Evolutionary conservation across 2,888 invertebrate species (phyloP).

Genomic region (Tetragonisca angustula): DNA sequence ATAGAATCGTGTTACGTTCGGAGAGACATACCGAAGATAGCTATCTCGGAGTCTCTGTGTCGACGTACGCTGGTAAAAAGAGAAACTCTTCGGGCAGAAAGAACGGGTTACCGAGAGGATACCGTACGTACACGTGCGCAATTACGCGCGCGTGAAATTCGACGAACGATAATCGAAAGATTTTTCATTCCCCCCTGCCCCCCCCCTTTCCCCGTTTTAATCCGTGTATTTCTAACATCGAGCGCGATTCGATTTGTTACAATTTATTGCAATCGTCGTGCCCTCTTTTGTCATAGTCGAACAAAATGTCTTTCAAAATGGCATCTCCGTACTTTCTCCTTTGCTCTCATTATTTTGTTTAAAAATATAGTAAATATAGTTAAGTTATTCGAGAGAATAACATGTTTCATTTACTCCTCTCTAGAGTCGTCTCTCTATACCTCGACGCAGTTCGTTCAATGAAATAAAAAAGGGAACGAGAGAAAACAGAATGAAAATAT

Average conservation of each 20-base stretch:
- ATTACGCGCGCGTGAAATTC: slow-evolving; percentile 3
- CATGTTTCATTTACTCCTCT: background rate
- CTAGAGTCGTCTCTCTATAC: background rate
- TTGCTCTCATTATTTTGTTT: slow-evolving; percentile 44
- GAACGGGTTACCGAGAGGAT: slow-evolving; percentile 27
- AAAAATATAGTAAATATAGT: slow-evolving; percentile 30
- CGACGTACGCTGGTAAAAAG: slow-evolving; percentile 18
- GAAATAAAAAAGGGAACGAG: slow-evolving; percentile 14
- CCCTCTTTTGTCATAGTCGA: background rate
- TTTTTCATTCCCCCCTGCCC: background rate
- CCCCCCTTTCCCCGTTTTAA: too few relatives aligned
- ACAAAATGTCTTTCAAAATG: slow-evolving; percentile 9
- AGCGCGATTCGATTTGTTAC: background rate
- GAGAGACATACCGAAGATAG: slow-evolving; percentile 31
- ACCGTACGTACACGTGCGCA: slow-evolving; percentile 7
- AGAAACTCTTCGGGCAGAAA: slow-evolving; percentile 37
- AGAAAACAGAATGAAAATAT: slow-evolving; percentile 20
- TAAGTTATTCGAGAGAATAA: background rate
- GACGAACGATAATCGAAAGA: background rate
- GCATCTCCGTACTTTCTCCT: slow-evolving; percentile 39
- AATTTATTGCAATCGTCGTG: background rate
- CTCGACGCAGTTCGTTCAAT: background rate
- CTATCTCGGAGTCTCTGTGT: slow-evolving; percentile 12
- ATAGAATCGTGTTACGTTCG: slow-evolving; percentile 52
- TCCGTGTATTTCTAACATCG: background rate